A percentile compares a stretch with the other conserved stretches of the same genome.
Conservation (phyloP, 2,113 vertebrate genomes). For the Sphaerodactylus townsendi region DNA sequence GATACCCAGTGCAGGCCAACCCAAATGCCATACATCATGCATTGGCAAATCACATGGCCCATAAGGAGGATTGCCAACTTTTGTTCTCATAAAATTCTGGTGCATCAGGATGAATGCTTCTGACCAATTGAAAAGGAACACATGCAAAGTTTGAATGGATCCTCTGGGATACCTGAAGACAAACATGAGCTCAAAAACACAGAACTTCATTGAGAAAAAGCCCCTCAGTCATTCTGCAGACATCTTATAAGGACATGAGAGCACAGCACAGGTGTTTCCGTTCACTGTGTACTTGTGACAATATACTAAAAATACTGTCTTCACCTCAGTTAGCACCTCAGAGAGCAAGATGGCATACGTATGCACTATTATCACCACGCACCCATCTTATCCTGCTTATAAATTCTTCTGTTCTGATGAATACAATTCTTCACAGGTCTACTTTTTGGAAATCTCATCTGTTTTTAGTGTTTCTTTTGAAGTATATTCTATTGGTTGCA, state of each 20-base stretch:
- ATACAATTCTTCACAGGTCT: background rate
- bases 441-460: no score
- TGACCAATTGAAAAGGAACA: background rate
- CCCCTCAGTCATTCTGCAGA: background rate
- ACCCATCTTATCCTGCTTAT: no score
- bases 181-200: background rate
- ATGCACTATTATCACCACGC: no score
- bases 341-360: no score
- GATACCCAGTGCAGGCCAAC: background rate
- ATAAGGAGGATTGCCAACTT: background rate
- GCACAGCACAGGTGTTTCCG: background rate
- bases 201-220: background rate
- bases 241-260: background rate
- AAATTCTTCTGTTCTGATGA: background rate
- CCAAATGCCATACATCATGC: background rate
- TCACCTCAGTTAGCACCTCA: no score
- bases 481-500: no score
- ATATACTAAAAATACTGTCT: no score
- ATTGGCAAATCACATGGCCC: background rate
- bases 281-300: no score
- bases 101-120: background rate
- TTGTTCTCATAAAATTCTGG: background rate
- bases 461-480: no score
- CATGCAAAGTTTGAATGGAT: background rate
- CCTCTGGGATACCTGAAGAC: no score